Percentiles rank a stretch among this genome's conserved stretches.
Evolutionary conservation across 1,140 invertebrate genomes (phyloP).

Genomic region (Gerris buenoi): DNA sequence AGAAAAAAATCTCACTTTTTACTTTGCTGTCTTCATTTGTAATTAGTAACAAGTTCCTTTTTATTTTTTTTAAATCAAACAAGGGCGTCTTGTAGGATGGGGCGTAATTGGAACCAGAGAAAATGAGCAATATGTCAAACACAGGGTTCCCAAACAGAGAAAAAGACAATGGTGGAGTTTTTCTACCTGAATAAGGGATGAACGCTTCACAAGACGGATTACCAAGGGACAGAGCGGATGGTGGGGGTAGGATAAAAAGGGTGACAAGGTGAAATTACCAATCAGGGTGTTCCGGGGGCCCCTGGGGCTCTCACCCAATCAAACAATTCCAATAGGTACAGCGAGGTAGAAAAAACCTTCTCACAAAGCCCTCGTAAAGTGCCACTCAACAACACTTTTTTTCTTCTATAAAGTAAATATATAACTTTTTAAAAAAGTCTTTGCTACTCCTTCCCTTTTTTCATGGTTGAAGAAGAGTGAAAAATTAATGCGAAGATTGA

Average conservation of each 20-base stretch:
- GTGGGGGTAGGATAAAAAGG: not conserved
- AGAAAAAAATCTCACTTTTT: too few relatives aligned
- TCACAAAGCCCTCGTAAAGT: not conserved
- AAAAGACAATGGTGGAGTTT: not conserved
- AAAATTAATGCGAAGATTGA: too few relatives aligned
- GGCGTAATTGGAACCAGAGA: too few relatives aligned
- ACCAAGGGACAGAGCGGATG: not conserved
- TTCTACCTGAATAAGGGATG: not conserved
- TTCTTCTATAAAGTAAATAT: not conserved
- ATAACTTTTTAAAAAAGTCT: not conserved
- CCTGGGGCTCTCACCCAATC: not conserved
- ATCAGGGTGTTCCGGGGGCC: not conserved
- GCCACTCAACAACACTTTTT: not conserved
- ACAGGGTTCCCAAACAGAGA: too few relatives aligned
- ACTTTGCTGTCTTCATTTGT: too few relatives aligned
- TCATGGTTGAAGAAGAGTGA: not conserved
- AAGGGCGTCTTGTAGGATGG: too few relatives aligned
- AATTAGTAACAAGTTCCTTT: too few relatives aligned
- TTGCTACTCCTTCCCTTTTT: not conserved
- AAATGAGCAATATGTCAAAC: too few relatives aligned
- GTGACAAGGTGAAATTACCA: not conserved
- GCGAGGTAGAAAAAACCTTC: not conserved
- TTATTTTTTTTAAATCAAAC: too few relatives aligned
- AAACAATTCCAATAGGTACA: not conserved
- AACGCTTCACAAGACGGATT: not conserved